Conservation (phyloP, 2,113 vertebrate species). For the Petrocephalus zakoni region DNA sequence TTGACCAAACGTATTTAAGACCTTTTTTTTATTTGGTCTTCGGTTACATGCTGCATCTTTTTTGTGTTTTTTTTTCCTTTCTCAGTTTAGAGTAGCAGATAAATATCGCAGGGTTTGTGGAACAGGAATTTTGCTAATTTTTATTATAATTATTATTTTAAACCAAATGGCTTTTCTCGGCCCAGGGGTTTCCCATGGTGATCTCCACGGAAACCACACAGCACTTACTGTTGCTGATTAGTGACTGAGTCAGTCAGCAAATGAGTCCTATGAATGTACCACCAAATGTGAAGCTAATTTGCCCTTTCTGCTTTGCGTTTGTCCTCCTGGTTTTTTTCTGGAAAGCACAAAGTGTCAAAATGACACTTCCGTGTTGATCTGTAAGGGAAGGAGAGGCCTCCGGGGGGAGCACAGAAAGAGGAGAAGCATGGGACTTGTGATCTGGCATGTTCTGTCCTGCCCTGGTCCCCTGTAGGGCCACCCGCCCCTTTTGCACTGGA, state of each 20-base stretch:
- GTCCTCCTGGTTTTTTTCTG: constrained; percentile 16
- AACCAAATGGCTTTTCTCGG: constrained; percentile 8
- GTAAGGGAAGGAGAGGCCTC: constrained; percentile 14
- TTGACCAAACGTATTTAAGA: neutral
- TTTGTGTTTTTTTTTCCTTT: neutral
- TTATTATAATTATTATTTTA: neutral
- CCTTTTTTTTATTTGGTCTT: neutral
- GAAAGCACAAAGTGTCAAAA: constrained; percentile 50
- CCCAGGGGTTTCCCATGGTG: constrained; percentile 19
- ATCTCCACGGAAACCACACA: constrained; percentile 23
- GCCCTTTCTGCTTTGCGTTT: constrained; percentile 27
- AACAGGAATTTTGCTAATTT: neutral
- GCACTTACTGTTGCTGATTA: neutral
- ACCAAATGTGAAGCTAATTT: constrained; percentile 62
- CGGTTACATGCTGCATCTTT: neutral
- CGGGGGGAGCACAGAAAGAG: constrained; percentile 5
- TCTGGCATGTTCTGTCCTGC: neutral
- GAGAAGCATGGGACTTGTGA: neutral
- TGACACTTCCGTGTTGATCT: neutral
- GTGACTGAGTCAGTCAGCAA: constrained; percentile 9
- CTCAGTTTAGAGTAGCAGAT: neutral
- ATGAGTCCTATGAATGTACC: constrained; percentile 56
- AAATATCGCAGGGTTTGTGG: constrained; percentile 1
- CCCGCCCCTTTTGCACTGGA: neutral
- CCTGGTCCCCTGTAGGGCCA: constrained; percentile 22